Conservation (phyloP, 2,797 vertebrate genomes). For the Lepus townsendii region DNA sequence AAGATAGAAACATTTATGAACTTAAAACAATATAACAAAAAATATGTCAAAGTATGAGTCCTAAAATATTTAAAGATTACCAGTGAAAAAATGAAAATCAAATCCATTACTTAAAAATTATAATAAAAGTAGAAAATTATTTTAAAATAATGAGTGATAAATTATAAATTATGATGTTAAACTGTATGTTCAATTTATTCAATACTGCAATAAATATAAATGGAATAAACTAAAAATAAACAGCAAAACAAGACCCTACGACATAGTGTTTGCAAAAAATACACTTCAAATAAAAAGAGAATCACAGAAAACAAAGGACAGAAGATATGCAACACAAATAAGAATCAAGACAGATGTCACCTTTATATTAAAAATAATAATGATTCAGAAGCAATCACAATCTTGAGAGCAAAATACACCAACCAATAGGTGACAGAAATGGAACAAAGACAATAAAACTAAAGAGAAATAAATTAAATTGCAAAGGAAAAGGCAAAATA, state of each 20-base stretch:
- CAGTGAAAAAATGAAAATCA: slow-evolving; percentile 11
- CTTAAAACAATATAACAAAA: not conserved
- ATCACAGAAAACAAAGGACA: not conserved
- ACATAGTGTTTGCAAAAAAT: not conserved
- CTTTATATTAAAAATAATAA: not conserved
- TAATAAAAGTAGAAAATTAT: not conserved
- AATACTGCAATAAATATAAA: not conserved
- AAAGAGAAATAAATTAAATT: slow-evolving; percentile 45
- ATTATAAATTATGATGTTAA: slow-evolving; percentile 35
- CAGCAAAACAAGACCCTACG: not conserved
- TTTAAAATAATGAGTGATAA: not conserved
- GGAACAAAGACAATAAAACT: not conserved
- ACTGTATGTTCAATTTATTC: not conserved
- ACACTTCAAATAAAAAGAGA: not conserved
- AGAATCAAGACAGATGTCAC: not conserved
- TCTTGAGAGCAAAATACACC: not conserved
- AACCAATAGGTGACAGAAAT: slow-evolving; percentile 21
- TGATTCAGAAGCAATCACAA: not conserved
- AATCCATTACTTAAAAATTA: not conserved
- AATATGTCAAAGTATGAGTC: not conserved
- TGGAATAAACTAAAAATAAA: slow-evolving; percentile 16
- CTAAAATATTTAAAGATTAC: not conserved
- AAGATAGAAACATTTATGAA: not conserved
- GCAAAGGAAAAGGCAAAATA: slow-evolving; percentile 35
- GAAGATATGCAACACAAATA: not conserved